phyloP scores from a whole-genome alignment of 2,888 invertebrate genomes.

The Spilarctia lutea region DNA sequence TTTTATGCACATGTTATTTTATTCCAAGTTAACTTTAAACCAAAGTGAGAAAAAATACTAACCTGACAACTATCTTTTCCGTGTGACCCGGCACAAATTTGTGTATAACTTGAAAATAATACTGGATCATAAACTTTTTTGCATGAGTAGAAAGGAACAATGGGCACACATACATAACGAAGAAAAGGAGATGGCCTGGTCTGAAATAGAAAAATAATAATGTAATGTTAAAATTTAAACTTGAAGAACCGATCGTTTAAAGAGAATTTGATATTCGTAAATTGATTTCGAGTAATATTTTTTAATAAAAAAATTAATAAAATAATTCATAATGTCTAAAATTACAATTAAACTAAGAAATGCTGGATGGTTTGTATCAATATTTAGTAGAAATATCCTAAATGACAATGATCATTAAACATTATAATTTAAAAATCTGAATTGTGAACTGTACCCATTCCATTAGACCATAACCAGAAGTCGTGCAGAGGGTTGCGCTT shows the following conservation, averaged over 20 bases:
- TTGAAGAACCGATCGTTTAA: too few species aligned
- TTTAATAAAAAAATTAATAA: too few species aligned
- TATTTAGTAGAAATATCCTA: not conserved
- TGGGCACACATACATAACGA: slow-evolving; percentile 27
- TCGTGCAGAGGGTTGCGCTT: not conserved
- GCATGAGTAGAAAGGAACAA: slow-evolving; percentile 10
- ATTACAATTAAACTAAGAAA: not conserved
- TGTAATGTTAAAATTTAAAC: too few species aligned
- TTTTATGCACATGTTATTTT: not conserved
- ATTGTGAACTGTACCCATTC: slow-evolving; percentile 15
- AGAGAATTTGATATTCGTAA: too few species aligned
- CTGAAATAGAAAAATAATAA: not conserved
- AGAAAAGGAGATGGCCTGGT: slow-evolving; percentile 5
- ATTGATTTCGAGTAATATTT: too few species aligned
- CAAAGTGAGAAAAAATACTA: not conserved
- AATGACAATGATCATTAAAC: not conserved
- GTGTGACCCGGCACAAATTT: slow-evolving; percentile 18
- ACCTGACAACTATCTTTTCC: slow-evolving; percentile 32
- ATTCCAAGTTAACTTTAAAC: not conserved
- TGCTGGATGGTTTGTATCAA: not conserved
- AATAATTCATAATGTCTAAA: too few species aligned
- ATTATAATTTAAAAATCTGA: not conserved
- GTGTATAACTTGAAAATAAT: slow-evolving; percentile 11
- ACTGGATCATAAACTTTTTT: not conserved
- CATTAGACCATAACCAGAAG: slow-evolving; percentile 25